Base-by-base conservation (phyloP, 1,140 invertebrate genomes). In the Rhyacophila brunnea region DNA sequence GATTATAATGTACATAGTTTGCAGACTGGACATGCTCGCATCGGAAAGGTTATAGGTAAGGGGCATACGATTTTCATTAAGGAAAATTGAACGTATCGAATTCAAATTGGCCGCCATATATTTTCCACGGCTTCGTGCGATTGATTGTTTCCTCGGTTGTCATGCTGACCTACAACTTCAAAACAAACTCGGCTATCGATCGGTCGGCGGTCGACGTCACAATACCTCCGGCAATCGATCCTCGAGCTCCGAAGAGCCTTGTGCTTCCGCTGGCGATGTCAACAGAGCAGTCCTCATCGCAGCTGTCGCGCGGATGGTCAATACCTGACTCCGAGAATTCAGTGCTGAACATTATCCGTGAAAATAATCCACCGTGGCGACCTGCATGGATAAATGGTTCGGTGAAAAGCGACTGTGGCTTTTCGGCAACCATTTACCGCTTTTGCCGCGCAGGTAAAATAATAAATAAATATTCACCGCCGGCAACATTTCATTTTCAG, bases 341-440 rank as follows among this genome's bases (percentile, higher is more conserved):
- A 28, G 23, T 28, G 23, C 23, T 28, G 23, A 4, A 34, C 17
- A 42, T 52, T 42, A 38, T 45, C 28, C 10, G 54, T 32, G 49
- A 36, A 60, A 60, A 28, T 15, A 9, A 19, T 51, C 50, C 62
- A 60, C 40, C 58, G 53, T 65, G 62, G 62, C 62, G 62, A 65
- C 62, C 74, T 85, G 84, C 77, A 92, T 91, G 89, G 89, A 92
- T 85, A 90, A 87, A 90, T 91, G 89, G 89, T 86, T 92, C 70
- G 87, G 86, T 81, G 89, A 90, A 80, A 88, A 88, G 74, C 87
- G 88, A 80, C 80, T 91, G 70, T 91, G 89, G 89, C 85, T 92
- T 73, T 89, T 91, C 73, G 90, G 90, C 71, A 91, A 88, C 79
- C 89, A 90, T 73, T 80, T 91, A 72, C 89, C 89, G 65, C 79